These are phyloP conservation scores for Pantala flavescens DNA, from an alignment of 1,140 invertebrate genomes.

Conservation along the genomic window DNA sequence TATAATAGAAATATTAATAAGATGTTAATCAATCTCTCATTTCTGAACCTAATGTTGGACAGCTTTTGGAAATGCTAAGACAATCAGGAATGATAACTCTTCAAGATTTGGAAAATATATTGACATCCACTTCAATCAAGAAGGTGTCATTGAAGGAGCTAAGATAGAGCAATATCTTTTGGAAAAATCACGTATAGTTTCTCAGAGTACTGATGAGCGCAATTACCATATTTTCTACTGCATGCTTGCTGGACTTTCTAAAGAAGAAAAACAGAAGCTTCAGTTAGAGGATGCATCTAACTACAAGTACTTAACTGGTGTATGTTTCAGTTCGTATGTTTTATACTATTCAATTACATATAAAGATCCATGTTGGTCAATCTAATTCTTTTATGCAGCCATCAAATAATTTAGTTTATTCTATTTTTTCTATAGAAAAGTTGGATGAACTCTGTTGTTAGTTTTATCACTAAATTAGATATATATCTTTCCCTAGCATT, in stretches of 20 bases:
- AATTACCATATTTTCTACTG: constrained; percentile 97
- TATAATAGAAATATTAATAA: no score
- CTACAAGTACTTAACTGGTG: constrained; percentile 74
- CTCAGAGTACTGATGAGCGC: constrained; percentile 76
- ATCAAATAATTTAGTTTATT: no score
- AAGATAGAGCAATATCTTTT: constrained; percentile 91
- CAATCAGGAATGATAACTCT: constrained; percentile 91
- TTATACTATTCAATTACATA: neutral
- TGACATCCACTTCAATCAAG: constrained; percentile 81
- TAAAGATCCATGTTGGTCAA: neutral
- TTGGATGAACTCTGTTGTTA: no score
- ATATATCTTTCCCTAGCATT: no score
- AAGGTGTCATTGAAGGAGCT: constrained; percentile 83
- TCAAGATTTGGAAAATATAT: constrained; percentile 95
- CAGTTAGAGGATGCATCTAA: constrained; percentile 57
- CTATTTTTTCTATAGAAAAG: no score
- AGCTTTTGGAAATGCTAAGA: constrained; percentile 97
- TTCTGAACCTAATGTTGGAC: constrained; percentile 16
- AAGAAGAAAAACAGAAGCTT: constrained; percentile 68
- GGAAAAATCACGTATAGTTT: constrained; percentile 89
- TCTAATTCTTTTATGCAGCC: neutral
- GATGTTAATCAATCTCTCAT: no score
- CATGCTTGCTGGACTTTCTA: constrained; percentile 70
- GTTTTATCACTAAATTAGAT: no score
- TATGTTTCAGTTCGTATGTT: constrained; percentile 37